Base-by-base conservation (phyloP, 2,888 invertebrate species). In the Rhorus exstirpatorius region DNA sequence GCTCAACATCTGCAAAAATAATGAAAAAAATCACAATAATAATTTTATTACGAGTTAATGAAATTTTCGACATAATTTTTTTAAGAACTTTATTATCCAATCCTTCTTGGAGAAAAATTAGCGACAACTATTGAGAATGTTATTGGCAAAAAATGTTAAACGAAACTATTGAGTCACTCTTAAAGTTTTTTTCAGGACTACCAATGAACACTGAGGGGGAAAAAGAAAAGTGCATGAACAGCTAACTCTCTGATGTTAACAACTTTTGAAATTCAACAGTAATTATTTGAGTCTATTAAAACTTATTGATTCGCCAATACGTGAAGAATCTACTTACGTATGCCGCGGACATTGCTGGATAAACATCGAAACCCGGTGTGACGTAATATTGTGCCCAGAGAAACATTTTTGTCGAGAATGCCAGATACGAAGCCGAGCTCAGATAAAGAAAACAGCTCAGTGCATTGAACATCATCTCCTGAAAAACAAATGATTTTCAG, bases 331-430 rank as follows among this genome's bases (percentile, higher is more conserved):
- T 19, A 77, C 97, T 96, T 94, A 98, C 97, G 92, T 97, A 97
- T 85, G 96, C 96, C 0, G 97, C 97, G 31, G 96, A 97, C 96
- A 97, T 97, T 1, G 97, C 97, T n/a, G 97, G 97, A 93, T 97
- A 97, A 12, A 96, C 97, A 89, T 97, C 96, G 90, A 94, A 95
- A 90, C 96, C 97, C 85, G 97, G 96, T 51, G 95, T 96, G 6
- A 95, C 90, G 35, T 96, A 94, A 92, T 97, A 97, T 87, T 96
- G 94, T 0, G 97, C 96, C 93, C 96, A 96, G 70, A 98, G 93
- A 92, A 96, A 96, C 51, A 97, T 93, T 86, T 97, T 96, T 19
- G 97, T 96, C 0, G 96, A 95, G 85, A 97, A 96, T 0, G 96
- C 96, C 93, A 98, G 95, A 91, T 97, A 97, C 0, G 96, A 96